Conservation (phyloP, 2,888 invertebrate genomes). For the Dryobotodes eremita region DNA sequence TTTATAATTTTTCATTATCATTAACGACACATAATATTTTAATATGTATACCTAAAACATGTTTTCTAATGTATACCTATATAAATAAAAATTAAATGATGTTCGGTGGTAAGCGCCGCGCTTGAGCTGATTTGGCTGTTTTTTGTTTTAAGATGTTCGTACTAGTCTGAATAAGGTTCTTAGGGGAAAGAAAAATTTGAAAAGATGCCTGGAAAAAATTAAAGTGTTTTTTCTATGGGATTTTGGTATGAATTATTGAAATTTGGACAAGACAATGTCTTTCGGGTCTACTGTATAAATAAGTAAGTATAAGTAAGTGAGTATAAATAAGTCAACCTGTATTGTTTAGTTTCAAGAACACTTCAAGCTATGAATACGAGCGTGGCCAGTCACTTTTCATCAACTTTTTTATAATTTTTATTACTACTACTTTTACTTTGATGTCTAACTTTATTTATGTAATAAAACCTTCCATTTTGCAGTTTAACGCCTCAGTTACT, state of each 20-base stretch:
- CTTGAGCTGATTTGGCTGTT: no score
- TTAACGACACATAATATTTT: not conserved
- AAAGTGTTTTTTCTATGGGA: no score
- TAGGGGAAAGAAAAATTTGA: no score
- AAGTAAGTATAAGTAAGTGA: no score
- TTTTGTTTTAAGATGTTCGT: no score
- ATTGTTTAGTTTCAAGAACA: not conserved
- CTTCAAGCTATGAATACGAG: not conserved
- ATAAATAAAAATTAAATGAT: no score
- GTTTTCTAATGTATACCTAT: not conserved
- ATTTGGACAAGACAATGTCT: not conserved
- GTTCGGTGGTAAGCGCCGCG: no score
- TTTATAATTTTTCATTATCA: no score
- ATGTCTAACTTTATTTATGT: not conserved
- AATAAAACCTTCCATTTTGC: conserved; percentile 16
- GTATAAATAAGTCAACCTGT: not conserved
- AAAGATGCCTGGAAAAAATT: no score
- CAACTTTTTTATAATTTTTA: not conserved
- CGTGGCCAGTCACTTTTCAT: not conserved
- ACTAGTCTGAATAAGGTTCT: no score
- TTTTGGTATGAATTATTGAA: no score
- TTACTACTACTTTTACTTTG: not conserved
- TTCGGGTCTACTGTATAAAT: not conserved
- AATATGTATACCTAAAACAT: no score
- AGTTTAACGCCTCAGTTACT: conserved; percentile 16